A percentile compares a stretch with the other conserved stretches of the same genome.
These are phyloP conservation scores for Villa cingulata DNA, from an alignment of 2,888 invertebrate species.

Conservation along the genomic window DNA sequence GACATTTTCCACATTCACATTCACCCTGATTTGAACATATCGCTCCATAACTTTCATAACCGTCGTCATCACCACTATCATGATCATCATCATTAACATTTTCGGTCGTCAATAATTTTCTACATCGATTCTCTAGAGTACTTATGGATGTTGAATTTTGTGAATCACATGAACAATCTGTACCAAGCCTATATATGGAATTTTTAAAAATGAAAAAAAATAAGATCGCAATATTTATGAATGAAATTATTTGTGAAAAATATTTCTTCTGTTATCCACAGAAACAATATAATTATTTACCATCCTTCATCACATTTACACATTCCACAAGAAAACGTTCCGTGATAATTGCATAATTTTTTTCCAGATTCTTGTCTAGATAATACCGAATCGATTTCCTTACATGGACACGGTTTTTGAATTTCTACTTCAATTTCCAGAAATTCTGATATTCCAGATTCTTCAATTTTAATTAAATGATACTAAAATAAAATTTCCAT, in stretches of 20 bases:
- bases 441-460: slow-evolving; percentile 59
- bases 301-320: slow-evolving; percentile 50
- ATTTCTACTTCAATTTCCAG: slow-evolving; percentile 58
- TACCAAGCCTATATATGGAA: slow-evolving; percentile 22
- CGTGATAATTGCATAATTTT: slow-evolving; percentile 39
- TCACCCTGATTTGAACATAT: slow-evolving; percentile 59
- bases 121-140: slow-evolving; percentile 25
- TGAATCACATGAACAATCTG: slow-evolving; percentile 26
- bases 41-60: slow-evolving; percentile 23
- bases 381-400: slow-evolving; percentile 20
- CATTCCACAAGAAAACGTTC: slow-evolving; percentile 48
- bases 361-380: slow-evolving; percentile 16
- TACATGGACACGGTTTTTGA: slow-evolving; percentile 59
- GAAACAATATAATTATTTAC: slow-evolving; percentile 27
- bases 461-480: slow-evolving; percentile 51
- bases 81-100: slow-evolving; percentile 22
- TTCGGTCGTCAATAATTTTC: slow-evolving; percentile 27
- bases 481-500: too few species aligned
- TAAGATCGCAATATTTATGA: too few species aligned
- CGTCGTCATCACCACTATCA: background rate
- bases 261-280: too few species aligned
- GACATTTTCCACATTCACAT: slow-evolving; percentile 64
- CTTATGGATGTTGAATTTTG: slow-evolving; percentile 24
- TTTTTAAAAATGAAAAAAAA: background rate
- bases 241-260: too few species aligned